A percentile compares a stretch with the other conserved stretches of the same genome.
These are phyloP conservation scores for Plusia festucae DNA, from an alignment of 2,888 invertebrate species.

Conservation along the genomic window DNA sequence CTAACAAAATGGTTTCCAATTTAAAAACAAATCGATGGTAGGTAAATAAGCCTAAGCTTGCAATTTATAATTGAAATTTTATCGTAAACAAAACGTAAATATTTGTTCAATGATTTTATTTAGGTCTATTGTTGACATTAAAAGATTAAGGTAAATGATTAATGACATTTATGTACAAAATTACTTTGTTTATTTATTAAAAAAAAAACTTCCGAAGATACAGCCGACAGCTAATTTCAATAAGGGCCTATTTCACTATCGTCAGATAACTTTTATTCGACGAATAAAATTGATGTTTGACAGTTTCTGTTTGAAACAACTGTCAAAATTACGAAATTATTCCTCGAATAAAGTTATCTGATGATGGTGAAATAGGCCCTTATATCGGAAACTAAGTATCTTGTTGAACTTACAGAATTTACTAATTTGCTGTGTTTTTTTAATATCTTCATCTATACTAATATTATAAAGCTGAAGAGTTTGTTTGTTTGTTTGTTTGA, in stretches of 20 bases:
- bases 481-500: too few species aligned
- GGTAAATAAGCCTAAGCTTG: slow-evolving; percentile 23
- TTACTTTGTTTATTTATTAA: slow-evolving; percentile 19
- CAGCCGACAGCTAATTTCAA: slow-evolving; percentile 13
- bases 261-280: too few species aligned
- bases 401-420: slow-evolving; percentile 9
- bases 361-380: too few species aligned
- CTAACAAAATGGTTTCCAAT: slow-evolving; percentile 37
- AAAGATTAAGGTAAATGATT: not conserved
- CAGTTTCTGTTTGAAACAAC: too few species aligned
- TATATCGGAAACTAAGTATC: not conserved
- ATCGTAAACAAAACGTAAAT: slow-evolving; percentile 20
- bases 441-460: too few species aligned
- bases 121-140: not conserved
- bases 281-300: too few species aligned
- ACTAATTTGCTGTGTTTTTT: slow-evolving; percentile 5
- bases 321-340: too few species aligned
- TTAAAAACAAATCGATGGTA: slow-evolving; percentile 25
- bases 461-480: too few species aligned
- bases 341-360: too few species aligned
- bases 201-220: not conserved
- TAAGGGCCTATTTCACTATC: too few species aligned
- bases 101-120: not conserved
- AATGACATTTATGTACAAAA: not conserved
- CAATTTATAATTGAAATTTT: slow-evolving; percentile 25